These are phyloP conservation scores for Panthera tigris DNA, from an alignment of 2,113 vertebrate species.

Conservation along the genomic window DNA sequence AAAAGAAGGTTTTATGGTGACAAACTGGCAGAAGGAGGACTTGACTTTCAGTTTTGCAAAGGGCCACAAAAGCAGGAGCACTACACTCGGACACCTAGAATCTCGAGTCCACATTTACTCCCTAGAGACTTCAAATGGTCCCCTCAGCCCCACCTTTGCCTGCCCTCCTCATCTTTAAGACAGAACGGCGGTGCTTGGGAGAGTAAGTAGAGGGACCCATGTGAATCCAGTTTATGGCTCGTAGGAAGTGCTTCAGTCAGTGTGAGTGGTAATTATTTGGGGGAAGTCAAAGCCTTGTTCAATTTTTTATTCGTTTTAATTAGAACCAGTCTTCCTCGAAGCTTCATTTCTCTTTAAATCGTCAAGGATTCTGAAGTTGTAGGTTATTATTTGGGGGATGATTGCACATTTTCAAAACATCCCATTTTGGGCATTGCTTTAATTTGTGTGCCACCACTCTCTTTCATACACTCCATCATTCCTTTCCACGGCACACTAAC, in stretches of 20 bases:
- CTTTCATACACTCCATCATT: not conserved
- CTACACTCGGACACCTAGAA: not conserved
- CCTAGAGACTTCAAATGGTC: not conserved
- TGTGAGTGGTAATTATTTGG: not conserved
- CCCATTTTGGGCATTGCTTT: not conserved
- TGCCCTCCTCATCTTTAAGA: not conserved
- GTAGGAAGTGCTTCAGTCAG: not conserved
- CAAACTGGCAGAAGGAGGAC: not conserved
- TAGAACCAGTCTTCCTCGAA: not conserved
- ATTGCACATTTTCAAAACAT: not conserved
- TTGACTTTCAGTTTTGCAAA: not conserved
- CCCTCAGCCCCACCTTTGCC: not conserved
- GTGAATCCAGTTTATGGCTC: not conserved
- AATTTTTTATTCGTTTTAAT: not conserved
- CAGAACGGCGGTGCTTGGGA: not conserved
- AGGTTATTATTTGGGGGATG: slow-evolving; percentile 16
- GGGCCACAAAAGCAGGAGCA: not conserved
- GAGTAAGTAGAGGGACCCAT: not conserved
- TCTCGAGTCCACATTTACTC: not conserved
- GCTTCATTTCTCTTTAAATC: not conserved
- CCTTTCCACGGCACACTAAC: no score
- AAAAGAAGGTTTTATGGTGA: not conserved
- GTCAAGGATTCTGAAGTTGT: slow-evolving; percentile 3
- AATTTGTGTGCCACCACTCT: not conserved
- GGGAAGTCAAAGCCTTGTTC: not conserved